Base-by-base conservation (phyloP, 2,888 invertebrate genomes). In the Perithous albicinctus region DNA sequence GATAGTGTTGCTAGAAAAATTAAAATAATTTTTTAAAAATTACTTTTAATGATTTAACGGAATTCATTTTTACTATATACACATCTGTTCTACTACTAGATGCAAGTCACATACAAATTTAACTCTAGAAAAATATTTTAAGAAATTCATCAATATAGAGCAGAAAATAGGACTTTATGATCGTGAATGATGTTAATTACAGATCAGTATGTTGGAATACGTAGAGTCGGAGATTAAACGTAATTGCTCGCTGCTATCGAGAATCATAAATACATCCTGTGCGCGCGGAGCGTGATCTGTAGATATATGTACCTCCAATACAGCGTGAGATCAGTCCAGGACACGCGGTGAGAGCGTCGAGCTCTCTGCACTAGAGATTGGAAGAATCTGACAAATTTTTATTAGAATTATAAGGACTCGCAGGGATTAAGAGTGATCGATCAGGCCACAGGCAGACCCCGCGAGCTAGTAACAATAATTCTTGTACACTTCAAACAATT, bases 391-490 rank as follows among this genome's bases (percentile, higher is more conserved):
- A 41, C 32, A 66, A 66, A 76, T 59, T 72, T 64, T 23, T 20
- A 48, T n/a, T 43, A 35, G 35, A 18, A 75, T 80, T 69, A 35
- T 69, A 46, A 38, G 26, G 48, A 8, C 46, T 10, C 32, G 26
- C 29, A n/a, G 10, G 41, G 46, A 66, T 59, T 38, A 66, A 26
- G 66, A 73, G 29, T 20, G 20, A 51, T 72, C 18, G 46, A 48
- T 61, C 63, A 38, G 38, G 41, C 26, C 64, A 20, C 35, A 23
- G 38, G 43, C 63, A 38, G 43, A 72, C 76, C 76, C 66, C 67
- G 67, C 48, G 18, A 59, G 59, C 59, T 59, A 61, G 76, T 51
- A n/a, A 67, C 51, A 67, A 73, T 80, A n/a, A 80, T 73, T 80
- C 72, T 77, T 51, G 15, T 61, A 38, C 59, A 35, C 20, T 12